Conservation (phyloP, 2,113 vertebrate species). For the Poeciliopsis retropinna region DNA sequence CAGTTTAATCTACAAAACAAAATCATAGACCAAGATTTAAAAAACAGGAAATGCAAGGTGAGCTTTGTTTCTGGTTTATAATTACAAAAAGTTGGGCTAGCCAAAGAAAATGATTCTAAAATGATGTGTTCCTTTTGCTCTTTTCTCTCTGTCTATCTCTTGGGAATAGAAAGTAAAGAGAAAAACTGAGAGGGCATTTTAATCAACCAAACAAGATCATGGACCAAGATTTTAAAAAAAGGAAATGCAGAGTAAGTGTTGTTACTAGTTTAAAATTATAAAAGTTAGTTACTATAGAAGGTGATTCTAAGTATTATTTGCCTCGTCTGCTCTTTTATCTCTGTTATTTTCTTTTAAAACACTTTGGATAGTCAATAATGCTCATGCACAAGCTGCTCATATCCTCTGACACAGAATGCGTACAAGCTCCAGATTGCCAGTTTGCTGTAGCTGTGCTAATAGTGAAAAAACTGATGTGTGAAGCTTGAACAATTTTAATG, state of each 20-base stretch:
- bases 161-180: slow-evolving; percentile 48
- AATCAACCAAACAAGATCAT: slow-evolving; percentile 32
- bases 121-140: neutral
- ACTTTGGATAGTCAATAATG: too few relatives aligned
- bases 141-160: slow-evolving; percentile 6
- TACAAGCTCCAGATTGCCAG: too few relatives aligned
- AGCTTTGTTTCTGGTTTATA: neutral
- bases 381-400: too few relatives aligned
- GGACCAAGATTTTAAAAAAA: neutral
- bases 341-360: too few relatives aligned
- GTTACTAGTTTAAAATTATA: neutral
- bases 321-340: too few relatives aligned
- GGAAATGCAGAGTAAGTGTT: neutral
- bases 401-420: too few relatives aligned
- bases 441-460: too few relatives aligned
- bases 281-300: neutral
- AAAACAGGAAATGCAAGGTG: neutral
- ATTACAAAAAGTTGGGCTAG: neutral
- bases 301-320: neutral
- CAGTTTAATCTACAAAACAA: slow-evolving; percentile 31
- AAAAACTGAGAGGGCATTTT: slow-evolving; percentile 31
- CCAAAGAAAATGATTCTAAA: neutral
- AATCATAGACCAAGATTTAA: slow-evolving; percentile 15
- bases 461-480: too few relatives aligned
- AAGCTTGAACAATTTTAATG: too few relatives aligned